These are phyloP conservation scores for Prietella phreatophila DNA, from an alignment of 2,113 vertebrate genomes.

Conservation along the genomic window DNA sequence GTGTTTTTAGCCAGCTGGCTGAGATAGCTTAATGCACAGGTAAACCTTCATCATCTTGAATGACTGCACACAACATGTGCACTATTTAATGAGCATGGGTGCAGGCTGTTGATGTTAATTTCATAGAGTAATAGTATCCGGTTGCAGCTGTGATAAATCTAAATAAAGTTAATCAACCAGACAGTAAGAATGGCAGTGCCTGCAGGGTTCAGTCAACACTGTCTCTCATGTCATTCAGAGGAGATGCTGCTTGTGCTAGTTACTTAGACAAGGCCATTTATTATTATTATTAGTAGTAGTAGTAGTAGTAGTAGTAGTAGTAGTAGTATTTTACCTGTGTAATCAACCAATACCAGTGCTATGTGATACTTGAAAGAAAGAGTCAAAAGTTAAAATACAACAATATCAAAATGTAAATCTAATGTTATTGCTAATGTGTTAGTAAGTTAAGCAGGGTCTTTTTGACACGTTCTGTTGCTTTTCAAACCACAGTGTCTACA, in stretches of 20 bases:
- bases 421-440: neutral
- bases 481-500: neutral
- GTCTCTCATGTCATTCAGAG: neutral
- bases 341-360: neutral
- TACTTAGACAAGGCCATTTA: neutral
- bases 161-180: slow-evolving; percentile 16
- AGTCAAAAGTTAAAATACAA: neutral
- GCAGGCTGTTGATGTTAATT: slow-evolving; percentile 30
- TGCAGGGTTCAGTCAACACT: neutral
- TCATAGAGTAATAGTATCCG: slow-evolving; percentile 10
- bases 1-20: slow-evolving; percentile 17
- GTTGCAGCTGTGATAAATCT: slow-evolving; percentile 15
- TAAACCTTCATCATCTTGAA: neutral
- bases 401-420: neutral
- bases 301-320: too few species aligned
- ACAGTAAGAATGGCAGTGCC: neutral
- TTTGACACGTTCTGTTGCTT: neutral
- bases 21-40: slow-evolving; percentile 10
- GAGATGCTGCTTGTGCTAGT: neutral
- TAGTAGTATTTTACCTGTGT: neutral
- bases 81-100: slow-evolving; percentile 4
- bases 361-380: neutral
- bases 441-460: neutral
- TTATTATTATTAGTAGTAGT: too few species aligned
- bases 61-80: neutral